Evolutionary conservation across 2,888 invertebrate genomes (phyloP), one percentile per base, ranked within the genome.

Genomic region (Frankliniella intonsa): DNA sequence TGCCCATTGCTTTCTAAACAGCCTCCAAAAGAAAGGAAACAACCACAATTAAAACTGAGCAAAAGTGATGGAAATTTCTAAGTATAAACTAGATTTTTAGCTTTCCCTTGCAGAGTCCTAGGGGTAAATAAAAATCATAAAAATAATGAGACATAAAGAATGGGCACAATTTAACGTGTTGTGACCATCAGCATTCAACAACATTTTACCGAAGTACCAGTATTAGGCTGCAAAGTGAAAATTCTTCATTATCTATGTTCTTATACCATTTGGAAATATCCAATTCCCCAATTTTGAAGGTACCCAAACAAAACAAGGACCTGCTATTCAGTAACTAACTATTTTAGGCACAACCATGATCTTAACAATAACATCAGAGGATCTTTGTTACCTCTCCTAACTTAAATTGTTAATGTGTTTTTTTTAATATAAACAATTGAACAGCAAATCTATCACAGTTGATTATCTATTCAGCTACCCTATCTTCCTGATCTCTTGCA

Each of bases 371-470:
- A 25, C 69, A 76, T 25, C 12, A 76, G 22, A 62, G 19, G 14
- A 62, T 19, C 62, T 17, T 62, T n/a, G 12, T 19, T 19, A 55
- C 12, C 12, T 12, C 22, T 76, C 25, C 5, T 22, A 76, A 25
- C 1, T 25, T 76, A 25, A 76, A 25, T 25, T 25, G 69, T 22
- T 76, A 76, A 55, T 55, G 5, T 7, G 14, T 55, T 55, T 19
- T n/a, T n/a, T n/a, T n/a, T n/a, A n/a, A n/a, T 3, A 38, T 3
- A 38, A 38, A 76, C 69, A 76, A 76, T 76, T 25, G 69, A 76
- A 76, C 69, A 76, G 9, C 25, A 76, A 76, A 76, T 76, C 69
- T 76, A 76, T 76, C 69, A 76, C 69, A 76, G 69, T 76, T 76
- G 25, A 25, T 76, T 76, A 76, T 76, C 69, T 76, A 76, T n/a